Base-by-base conservation (phyloP, 2,113 vertebrate genomes). In the Hippocampus zosterae region DNA sequence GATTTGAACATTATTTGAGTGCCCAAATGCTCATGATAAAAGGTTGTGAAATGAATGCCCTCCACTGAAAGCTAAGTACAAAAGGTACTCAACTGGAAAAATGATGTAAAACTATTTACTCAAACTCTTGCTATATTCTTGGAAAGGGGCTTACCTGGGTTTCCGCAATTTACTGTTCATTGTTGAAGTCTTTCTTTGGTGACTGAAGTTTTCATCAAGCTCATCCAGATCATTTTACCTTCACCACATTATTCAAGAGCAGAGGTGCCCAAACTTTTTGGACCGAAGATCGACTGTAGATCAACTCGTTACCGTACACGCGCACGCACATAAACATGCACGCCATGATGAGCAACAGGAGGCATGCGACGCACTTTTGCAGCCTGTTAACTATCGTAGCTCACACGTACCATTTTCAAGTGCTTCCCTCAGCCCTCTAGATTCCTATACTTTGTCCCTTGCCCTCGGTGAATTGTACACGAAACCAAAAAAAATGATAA, bases 1-100 rank as follows among this genome's bases (percentile, higher is more conserved):
- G 82, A 76, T 69, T 57, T 56, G 50, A 53, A 60, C 50, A 68
- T 57, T 60, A 74, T 73, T 65, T 19, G 66, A 57, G 68, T 65
- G 77, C 74, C 74, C 72, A 76, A 77, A 80, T 72, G 74, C 67
- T 72, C 67, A 67, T 59, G 59, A 53, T 21, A 64, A 73, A 79
- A 82, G 81, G 76, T 78, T 82, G 81, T 63, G 69, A 40, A 42
- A 70, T 18, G 25, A 61, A 67, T 70, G 69, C 25, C 74, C 65
- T 71, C 70, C 63, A 67, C 44, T 50, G 64, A 37, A 72, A 75
- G 76, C 72, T 74, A 67, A 78, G 80, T 53, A 8, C 21, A n/a
- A n/a, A 77, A 66, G 76, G 78, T 63, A 50, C 71, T 67, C 62
- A 68, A 75, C n/a, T 66, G 65, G 55, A 37, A 64, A 62, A 69